These are phyloP conservation scores for Sturmia bella DNA, from an alignment of 2,888 invertebrate genomes.

Conservation along the genomic window DNA sequence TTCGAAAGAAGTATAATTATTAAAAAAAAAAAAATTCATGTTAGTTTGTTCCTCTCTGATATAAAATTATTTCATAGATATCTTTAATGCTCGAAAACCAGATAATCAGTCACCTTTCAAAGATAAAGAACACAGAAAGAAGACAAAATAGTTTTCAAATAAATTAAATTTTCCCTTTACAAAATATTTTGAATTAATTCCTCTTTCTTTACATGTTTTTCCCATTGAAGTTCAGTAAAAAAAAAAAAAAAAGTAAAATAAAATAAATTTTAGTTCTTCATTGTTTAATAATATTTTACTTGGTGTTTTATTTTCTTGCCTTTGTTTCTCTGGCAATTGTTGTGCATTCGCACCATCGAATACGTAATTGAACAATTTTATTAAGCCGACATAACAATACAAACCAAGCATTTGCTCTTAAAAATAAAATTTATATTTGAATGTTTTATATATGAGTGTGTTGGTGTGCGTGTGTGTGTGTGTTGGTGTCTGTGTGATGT, in stretches of 20 bases:
- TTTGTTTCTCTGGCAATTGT: conserved; percentile 20
- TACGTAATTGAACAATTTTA: conserved; percentile 65
- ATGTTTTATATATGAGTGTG: neutral
- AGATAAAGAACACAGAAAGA: no score
- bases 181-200: no score
- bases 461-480: conserved; percentile 28
- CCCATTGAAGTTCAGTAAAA: neutral
- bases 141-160: no score
- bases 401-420: conserved; percentile 5
- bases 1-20: no score
- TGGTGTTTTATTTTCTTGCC: neutral
- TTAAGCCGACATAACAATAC: conserved; percentile 19
- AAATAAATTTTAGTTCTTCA: conserved; percentile 1
- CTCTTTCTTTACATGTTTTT: no score
- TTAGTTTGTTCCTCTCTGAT: no score
- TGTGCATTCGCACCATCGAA: conserved; percentile 48
- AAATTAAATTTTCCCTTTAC: no score
- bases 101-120: no score
- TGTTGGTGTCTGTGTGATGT: no score
- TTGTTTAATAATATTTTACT: conserved; percentile 17
- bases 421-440: conserved; percentile 38
- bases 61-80: no score
- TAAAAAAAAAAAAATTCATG: no score
- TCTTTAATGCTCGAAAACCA: no score
- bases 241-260: neutral